Conservation (phyloP, 2,113 vertebrate genomes). For the Numida meleagris region DNA sequence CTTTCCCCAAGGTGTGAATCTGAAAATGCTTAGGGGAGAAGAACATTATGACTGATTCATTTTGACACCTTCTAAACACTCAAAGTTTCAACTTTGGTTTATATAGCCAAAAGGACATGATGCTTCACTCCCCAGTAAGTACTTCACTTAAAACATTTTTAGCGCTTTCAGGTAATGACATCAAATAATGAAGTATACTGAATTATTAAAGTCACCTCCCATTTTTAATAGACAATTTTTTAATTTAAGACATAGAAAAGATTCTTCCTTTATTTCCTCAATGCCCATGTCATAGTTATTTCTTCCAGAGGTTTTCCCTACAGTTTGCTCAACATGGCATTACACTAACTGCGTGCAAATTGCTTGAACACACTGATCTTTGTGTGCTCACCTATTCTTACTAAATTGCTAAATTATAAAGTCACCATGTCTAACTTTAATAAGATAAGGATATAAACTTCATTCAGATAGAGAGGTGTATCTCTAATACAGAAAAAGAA, state of each 20-base stretch:
- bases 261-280: neutral
- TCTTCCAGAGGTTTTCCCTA: neutral
- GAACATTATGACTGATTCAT: neutral
- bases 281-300: neutral
- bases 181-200: neutral
- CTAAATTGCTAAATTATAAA: neutral
- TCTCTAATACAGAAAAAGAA: neutral
- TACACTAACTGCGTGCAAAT: neutral
- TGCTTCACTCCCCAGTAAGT: neutral
- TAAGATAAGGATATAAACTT: neutral
- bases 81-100: neutral
- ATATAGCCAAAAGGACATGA: neutral
- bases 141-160: neutral
- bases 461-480: neutral
- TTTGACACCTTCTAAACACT: neutral
- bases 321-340: neutral
- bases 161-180: neutral
- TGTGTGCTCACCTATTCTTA: neutral
- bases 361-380: neutral
- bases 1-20: neutral
- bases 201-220: neutral
- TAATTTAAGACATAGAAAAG: neutral
- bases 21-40: neutral
- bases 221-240: neutral
- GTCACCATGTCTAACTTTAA: neutral